Conservation (phyloP, 2,113 vertebrate species). For the Callospermophilus lateralis region DNA sequence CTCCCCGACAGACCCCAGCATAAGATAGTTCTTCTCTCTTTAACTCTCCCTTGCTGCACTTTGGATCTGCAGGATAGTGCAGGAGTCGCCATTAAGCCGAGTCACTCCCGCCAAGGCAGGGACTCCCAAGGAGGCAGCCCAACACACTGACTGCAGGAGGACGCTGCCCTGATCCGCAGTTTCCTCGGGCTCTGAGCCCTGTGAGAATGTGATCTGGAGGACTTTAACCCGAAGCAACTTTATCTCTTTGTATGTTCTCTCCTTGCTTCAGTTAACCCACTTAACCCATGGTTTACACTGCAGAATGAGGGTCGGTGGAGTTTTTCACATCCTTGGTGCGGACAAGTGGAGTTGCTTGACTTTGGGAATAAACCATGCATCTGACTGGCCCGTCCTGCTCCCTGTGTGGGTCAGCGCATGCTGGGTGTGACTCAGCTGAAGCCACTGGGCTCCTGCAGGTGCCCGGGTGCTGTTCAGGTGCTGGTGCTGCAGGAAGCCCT, state of each 20-base stretch:
- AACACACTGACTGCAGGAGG: no score
- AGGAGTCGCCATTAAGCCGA: no score
- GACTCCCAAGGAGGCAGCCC: no score
- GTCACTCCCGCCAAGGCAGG: no score
- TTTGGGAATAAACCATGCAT: no score
- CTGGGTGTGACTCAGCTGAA: background rate
- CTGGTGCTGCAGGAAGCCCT: background rate
- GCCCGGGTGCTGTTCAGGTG: background rate
- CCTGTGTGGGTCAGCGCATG: rapidly evolving
- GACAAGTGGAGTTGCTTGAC: no score
- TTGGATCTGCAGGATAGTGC: background rate
- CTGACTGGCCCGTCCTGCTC: background rate
- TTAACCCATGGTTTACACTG: background rate
- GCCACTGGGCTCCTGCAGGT: background rate
- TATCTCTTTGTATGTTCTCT: background rate
- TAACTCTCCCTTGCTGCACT: background rate
- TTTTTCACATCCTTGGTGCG: no score
- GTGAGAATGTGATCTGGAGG: no score
- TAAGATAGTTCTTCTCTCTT: background rate
- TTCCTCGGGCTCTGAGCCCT: background rate
- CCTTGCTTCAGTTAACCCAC: no score
- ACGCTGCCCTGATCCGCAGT: no score
- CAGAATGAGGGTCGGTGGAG: background rate
- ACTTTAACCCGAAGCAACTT: background rate
- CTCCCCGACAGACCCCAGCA: background rate